phyloP scores from a whole-genome alignment of 2,113 vertebrate genomes.

The Dromaius novaehollandiae region DNA sequence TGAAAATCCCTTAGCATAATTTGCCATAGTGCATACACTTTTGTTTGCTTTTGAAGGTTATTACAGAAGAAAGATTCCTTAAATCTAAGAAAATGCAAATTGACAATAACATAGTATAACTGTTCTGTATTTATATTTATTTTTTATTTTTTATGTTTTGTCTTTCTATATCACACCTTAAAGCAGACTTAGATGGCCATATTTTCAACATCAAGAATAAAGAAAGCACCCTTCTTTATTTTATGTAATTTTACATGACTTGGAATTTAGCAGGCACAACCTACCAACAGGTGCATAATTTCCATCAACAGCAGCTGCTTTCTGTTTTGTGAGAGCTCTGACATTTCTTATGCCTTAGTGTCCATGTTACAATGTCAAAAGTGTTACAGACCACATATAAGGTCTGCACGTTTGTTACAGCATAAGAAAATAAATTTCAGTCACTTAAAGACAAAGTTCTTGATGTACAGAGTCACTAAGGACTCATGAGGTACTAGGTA shows the following conservation, averaged over 20 bases:
- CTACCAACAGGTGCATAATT: neutral
- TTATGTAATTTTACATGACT: neutral
- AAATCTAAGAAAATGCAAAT: neutral
- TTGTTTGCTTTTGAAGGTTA: neutral
- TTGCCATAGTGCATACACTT: neutral
- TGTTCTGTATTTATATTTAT: neutral
- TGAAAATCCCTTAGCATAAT: neutral
- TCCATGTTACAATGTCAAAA: neutral
- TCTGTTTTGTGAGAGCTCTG: neutral
- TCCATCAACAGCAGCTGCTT: neutral
- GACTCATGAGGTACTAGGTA: neutral
- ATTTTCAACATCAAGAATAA: neutral
- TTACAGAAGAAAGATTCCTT: neutral
- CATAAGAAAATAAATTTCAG: neutral
- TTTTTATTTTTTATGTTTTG: neutral
- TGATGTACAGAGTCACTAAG: neutral
- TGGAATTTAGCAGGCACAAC: neutral
- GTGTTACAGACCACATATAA: neutral
- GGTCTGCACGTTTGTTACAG: neutral
- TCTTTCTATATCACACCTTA: neutral
- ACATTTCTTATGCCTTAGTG: neutral
- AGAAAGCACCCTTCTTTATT: neutral
- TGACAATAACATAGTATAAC: neutral
- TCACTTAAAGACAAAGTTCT: neutral
- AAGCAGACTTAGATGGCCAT: neutral